phyloP scores from a whole-genome alignment of 2,113 vertebrate species.

The Vidua chalybeata region DNA sequence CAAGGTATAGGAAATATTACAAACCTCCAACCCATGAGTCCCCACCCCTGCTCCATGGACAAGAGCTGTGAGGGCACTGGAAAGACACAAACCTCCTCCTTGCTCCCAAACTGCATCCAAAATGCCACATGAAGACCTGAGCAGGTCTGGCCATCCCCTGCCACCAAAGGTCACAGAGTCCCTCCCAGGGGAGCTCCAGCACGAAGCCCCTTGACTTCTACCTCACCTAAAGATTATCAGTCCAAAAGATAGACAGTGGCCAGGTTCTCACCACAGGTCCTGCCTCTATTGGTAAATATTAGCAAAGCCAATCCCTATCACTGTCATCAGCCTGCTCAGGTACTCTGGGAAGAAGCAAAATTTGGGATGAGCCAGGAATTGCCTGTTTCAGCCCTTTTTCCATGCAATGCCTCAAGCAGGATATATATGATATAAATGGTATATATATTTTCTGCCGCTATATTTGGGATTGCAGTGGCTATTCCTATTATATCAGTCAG shows the following conservation, averaged over 20 bases:
- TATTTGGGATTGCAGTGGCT: constrained; percentile 21
- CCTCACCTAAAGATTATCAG: background rate
- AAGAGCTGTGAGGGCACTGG: background rate
- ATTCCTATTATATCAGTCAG: constrained; percentile 12
- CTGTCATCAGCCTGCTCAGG: background rate
- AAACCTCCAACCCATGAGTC: background rate
- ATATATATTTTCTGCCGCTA: background rate
- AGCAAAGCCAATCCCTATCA: background rate
- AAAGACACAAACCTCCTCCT: background rate
- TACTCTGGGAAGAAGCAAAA: background rate
- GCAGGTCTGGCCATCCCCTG: background rate
- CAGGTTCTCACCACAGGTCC: background rate
- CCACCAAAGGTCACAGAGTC: background rate
- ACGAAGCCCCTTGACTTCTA: background rate
- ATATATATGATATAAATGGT: background rate
- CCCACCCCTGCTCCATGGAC: background rate
- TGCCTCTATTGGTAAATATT: background rate
- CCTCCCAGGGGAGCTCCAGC: background rate
- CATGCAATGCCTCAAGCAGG: background rate
- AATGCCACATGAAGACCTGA: background rate
- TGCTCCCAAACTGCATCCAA: background rate
- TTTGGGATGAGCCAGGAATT: background rate
- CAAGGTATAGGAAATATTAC: background rate
- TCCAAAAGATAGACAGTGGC: fast-evolving
- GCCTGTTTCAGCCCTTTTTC: background rate